phyloP scores from a whole-genome alignment of 2,113 vertebrate genomes.

The Corythornis madagascariensis region DNA sequence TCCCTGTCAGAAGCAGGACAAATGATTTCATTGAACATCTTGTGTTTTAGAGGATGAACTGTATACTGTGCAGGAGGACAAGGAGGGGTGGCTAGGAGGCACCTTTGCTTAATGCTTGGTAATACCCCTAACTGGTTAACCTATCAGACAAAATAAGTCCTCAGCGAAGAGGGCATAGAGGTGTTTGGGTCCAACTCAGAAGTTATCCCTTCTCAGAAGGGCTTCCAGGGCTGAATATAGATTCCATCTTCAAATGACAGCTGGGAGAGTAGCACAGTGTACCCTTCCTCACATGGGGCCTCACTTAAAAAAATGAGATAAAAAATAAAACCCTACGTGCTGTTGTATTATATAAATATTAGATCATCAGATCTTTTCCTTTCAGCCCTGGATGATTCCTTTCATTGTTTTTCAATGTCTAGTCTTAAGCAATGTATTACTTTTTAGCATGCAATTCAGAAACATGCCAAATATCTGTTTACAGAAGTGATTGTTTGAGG shows the following conservation, averaged over 20 bases:
- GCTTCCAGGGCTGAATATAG: neutral
- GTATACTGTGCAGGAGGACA: neutral
- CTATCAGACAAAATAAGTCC: neutral
- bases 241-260: neutral
- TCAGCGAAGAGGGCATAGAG: neutral
- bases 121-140: neutral
- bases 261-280: fast-evolving
- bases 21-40: neutral
- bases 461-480: constrained; percentile 52
- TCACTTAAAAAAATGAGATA: neutral
- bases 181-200: neutral
- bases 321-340: neutral
- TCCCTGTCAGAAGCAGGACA: neutral
- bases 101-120: neutral
- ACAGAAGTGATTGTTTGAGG: constrained; percentile 48
- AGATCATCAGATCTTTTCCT: constrained; percentile 38
- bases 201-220: neutral
- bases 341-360: constrained; percentile 44
- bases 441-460: neutral
- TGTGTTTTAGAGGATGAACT: neutral
- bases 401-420: constrained; percentile 16
- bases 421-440: neutral
- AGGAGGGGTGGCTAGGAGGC: neutral
- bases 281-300: neutral
- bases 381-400: constrained; percentile 26